Evolutionary conservation across 2,113 vertebrate genomes (phyloP).

Genomic region (Megatriorchis doriae): DNA sequence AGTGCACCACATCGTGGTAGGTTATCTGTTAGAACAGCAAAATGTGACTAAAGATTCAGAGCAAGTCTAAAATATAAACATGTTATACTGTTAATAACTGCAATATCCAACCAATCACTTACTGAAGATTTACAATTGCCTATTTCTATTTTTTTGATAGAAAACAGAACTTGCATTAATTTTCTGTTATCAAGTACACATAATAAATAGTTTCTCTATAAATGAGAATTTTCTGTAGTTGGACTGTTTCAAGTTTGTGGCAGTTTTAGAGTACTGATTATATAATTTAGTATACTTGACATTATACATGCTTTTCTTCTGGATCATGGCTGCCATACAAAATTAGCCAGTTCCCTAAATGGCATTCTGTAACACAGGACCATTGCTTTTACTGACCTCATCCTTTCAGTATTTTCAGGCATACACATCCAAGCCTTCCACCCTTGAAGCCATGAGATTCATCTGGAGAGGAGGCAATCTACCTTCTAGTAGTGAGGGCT

Average conservation of each 20-base stretch:
- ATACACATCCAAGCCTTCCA: neutral
- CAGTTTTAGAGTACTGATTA: neutral
- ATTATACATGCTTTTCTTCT: neutral
- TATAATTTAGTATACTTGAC: neutral
- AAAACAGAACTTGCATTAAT: neutral
- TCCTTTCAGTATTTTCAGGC: neutral
- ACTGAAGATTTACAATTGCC: neutral
- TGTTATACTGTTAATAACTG: neutral
- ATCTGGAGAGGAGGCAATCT: neutral
- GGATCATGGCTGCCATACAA: neutral
- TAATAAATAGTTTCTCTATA: neutral
- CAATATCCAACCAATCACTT: neutral
- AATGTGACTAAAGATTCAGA: neutral
- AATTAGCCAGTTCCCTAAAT: neutral
- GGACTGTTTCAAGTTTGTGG: neutral
- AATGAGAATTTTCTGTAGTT: neutral
- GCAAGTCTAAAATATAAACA: neutral
- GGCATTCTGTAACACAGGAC: neutral
- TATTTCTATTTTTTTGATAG: neutral
- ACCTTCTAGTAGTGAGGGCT: neutral
- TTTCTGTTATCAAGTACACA: neutral
- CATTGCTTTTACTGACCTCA: neutral
- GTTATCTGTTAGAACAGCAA: conserved; percentile 75
- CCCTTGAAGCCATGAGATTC: neutral
- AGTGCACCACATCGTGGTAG: conserved; percentile 88